phyloP scores from a whole-genome alignment of 2,797 vertebrate species.

The Knipowitschia caucasica region DNA sequence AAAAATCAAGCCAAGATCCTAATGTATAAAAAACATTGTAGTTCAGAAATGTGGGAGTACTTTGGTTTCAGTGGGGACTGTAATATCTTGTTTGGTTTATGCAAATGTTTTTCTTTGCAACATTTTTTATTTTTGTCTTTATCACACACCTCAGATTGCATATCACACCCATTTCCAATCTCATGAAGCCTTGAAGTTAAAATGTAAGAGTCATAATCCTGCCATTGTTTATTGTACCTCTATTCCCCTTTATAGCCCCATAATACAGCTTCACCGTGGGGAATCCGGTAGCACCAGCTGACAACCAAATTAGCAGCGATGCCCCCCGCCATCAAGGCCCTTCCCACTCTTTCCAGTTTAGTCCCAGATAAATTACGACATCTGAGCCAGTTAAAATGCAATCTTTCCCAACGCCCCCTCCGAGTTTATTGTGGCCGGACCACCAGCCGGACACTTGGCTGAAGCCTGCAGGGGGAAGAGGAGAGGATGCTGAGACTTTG shows the following conservation, averaged over 20 bases:
- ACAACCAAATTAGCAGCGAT: conserved; percentile 66
- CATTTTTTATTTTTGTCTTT: too few relatives aligned
- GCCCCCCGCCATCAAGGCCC: conserved; percentile 41
- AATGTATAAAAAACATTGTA: too few relatives aligned
- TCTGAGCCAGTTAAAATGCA: conserved; percentile 41
- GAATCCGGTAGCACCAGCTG: conserved; percentile 61
- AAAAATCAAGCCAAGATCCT: too few relatives aligned
- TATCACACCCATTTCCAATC: too few relatives aligned
- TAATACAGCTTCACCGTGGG: conserved; percentile 60
- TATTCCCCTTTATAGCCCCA: conserved; percentile 62
- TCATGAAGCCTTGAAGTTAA: too few relatives aligned
- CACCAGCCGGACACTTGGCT: conserved; percentile 49
- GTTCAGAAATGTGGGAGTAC: too few relatives aligned
- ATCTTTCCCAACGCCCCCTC: conserved; percentile 46
- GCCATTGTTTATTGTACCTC: too few relatives aligned
- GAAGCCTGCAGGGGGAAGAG: conserved; percentile 42
- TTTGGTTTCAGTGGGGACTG: too few relatives aligned
- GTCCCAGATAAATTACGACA: conserved; percentile 25
- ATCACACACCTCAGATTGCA: too few relatives aligned
- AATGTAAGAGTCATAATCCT: too few relatives aligned
- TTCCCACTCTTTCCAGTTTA: conserved; percentile 35
- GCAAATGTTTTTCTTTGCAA: too few relatives aligned
- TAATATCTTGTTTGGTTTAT: too few relatives aligned
- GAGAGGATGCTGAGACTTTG: conserved; percentile 58
- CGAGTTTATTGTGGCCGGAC: conserved; percentile 45